These are phyloP conservation scores for Meliscaeva auricollis DNA, from an alignment of 2,888 invertebrate species.

Conservation along the genomic window DNA sequence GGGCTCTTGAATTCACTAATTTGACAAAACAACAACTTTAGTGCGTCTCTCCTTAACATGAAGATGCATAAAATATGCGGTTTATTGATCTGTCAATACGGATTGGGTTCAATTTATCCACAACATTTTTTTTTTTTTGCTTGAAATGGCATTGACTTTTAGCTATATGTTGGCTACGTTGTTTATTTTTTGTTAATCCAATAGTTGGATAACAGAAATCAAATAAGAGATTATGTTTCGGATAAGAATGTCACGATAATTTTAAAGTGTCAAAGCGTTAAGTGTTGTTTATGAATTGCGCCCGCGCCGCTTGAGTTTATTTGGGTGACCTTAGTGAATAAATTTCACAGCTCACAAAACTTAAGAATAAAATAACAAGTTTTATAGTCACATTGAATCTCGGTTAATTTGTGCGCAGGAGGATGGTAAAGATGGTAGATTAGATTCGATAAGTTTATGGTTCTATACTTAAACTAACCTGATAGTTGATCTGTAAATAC, in stretches of 20 bases:
- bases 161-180: background rate
- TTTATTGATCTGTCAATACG: conserved; percentile 70
- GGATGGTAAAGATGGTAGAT: too few species aligned
- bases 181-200: conserved; percentile 3
- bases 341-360: too few species aligned
- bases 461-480: too few species aligned
- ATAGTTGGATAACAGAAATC: conserved; percentile 33
- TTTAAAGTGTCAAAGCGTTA: conserved; percentile 67
- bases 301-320: background rate
- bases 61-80: conserved; percentile 58
- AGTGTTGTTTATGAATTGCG: conserved; percentile 68
- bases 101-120: conserved; percentile 68
- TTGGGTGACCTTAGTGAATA: conserved; percentile 49
- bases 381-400: too few species aligned
- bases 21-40: background rate
- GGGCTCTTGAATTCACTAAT: too few species aligned
- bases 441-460: too few species aligned
- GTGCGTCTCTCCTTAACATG: conserved; percentile 43
- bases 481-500: too few species aligned
- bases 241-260: conserved; percentile 67
- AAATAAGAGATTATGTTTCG: conserved; percentile 68
- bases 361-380: too few species aligned
- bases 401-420: too few species aligned
- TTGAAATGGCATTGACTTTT: conserved; percentile 32
- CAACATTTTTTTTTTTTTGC: conserved; percentile 34